phyloP scores from a whole-genome alignment of 1,140 invertebrate species.

The Hermetia illucens region DNA sequence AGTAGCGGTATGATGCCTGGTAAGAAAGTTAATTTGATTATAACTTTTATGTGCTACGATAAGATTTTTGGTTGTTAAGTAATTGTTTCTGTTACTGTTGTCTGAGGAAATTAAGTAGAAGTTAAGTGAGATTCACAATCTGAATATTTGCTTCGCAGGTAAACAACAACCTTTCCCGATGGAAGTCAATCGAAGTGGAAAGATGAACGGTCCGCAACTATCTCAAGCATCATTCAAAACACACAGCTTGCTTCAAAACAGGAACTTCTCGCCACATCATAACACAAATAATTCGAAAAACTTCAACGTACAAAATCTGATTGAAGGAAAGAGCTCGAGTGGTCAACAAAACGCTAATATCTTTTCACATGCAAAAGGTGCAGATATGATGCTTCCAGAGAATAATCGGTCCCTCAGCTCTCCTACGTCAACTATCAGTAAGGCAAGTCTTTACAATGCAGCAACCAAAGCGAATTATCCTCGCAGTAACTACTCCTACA shows the following conservation, averaged over 20 bases:
- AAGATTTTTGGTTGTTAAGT: too few relatives aligned
- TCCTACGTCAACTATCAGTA: too few relatives aligned
- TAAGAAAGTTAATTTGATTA: background rate
- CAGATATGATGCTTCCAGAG: too few relatives aligned
- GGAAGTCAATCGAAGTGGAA: background rate
- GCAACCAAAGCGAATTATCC: background rate
- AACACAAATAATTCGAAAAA: too few relatives aligned
- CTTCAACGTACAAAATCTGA: too few relatives aligned
- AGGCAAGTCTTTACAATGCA: too few relatives aligned
- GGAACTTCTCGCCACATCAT: background rate
- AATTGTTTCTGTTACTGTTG: too few relatives aligned
- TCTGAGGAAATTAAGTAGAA: too few relatives aligned
- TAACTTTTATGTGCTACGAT: too few relatives aligned
- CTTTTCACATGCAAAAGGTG: too few relatives aligned
- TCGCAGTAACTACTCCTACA: background rate
- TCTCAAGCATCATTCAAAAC: background rate
- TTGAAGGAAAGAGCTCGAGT: constrained; percentile 2
- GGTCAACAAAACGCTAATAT: background rate
- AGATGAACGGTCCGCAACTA: background rate
- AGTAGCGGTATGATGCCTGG: background rate
- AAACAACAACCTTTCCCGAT: background rate
- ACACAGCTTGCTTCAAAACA: background rate
- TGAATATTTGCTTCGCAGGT: background rate
- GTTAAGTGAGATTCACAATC: too few relatives aligned
- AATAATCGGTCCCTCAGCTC: too few relatives aligned